A percentile compares a stretch with the other conserved stretches of the same genome.
phyloP scores from a whole-genome alignment of 2,797 vertebrate species.

The Graptemys geographica region DNA sequence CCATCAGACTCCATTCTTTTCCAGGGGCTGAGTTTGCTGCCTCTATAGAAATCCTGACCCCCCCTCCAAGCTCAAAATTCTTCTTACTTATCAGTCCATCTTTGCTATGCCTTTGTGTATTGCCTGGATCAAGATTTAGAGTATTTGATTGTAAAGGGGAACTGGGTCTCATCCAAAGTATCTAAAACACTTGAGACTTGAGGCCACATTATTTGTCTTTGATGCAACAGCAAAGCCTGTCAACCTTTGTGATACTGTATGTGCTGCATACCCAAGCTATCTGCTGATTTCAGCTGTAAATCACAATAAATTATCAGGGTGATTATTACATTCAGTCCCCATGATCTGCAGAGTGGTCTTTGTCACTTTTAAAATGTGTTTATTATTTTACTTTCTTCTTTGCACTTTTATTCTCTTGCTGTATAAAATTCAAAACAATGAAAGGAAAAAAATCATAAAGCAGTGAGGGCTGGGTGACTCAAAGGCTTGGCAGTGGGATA shows the following conservation, averaged over 20 bases:
- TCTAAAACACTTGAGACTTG: background rate
- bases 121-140: too few species aligned
- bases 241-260: accelerated
- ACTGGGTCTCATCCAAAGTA: accelerated
- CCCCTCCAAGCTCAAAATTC: background rate
- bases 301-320: accelerated
- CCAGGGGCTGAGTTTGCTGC: background rate
- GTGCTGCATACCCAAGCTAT: accelerated
- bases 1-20: background rate
- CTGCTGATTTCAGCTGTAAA: accelerated
- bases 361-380: accelerated
- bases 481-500: background rate
- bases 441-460: accelerated
- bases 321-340: accelerated
- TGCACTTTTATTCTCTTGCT: accelerated
- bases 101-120: background rate
- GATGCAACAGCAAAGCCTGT: accelerated
- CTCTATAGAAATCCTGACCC: background rate
- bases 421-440: slow-evolving; percentile 1
- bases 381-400: background rate
- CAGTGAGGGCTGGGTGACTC: background rate
- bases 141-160: background rate
- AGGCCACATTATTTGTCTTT: accelerated
- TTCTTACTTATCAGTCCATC: background rate
- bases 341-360: background rate